Conservation (phyloP, 2,113 vertebrate genomes). For the Rhodinocichla rosea region DNA sequence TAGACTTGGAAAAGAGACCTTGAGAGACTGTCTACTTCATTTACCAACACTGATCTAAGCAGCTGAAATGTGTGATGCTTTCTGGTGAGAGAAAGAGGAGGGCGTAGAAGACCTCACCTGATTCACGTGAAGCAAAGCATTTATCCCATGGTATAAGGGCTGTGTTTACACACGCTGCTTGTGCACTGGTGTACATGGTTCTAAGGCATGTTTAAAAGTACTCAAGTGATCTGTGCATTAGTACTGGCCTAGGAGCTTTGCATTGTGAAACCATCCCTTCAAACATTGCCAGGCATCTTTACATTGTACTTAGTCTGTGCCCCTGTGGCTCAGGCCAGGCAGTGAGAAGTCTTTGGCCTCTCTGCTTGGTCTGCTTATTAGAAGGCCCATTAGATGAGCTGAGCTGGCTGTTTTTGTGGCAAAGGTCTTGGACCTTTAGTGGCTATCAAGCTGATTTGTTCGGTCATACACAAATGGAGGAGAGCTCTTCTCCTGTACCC, state of each 20-base stretch:
- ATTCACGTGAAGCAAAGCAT: not conserved
- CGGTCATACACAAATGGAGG: not conserved
- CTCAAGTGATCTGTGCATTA: not conserved
- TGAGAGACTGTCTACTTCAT: not conserved
- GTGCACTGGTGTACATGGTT: not conserved
- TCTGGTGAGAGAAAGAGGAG: not conserved
- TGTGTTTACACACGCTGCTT: not conserved
- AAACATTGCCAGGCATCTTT: not conserved
- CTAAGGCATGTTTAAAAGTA: not conserved
- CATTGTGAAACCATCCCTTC: not conserved
- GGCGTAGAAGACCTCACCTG: not conserved
- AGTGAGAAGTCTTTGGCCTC: not conserved
- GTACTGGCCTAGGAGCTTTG: not conserved
- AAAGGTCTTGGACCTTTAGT: not conserved
- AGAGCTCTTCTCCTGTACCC: not conserved
- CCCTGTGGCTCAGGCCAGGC: not conserved
- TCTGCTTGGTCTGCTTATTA: not conserved
- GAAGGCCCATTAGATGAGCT: not conserved
- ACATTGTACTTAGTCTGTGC: not conserved
- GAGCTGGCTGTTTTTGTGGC: not conserved
- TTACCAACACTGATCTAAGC: not conserved
- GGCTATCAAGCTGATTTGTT: not conserved
- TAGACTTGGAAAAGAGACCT: not conserved
- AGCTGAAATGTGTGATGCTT: not conserved
- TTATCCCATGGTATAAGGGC: not conserved